Percentiles rank a stretch among this genome's conserved stretches.
These are phyloP conservation scores for Phalacrocorax brasilianus DNA, from an alignment of 2,113 vertebrate species.

Conservation along the genomic window DNA sequence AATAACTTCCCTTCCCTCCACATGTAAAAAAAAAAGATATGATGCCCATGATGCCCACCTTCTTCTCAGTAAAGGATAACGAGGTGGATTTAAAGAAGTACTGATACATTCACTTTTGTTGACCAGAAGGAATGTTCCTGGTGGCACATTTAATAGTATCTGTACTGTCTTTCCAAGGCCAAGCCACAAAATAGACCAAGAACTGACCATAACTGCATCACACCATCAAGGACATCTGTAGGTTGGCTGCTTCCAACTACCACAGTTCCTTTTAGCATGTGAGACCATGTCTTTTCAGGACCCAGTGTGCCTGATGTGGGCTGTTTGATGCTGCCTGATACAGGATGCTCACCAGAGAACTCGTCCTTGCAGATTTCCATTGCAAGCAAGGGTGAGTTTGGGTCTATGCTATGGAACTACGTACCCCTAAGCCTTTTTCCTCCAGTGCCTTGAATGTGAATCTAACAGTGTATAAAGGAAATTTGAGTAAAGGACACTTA, in stretches of 20 bases:
- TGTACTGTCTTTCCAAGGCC: background rate
- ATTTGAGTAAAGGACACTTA: background rate
- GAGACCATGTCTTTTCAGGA: background rate
- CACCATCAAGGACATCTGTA: background rate
- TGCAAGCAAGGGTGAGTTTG: background rate
- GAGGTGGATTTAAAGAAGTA: background rate
- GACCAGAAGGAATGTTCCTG: background rate
- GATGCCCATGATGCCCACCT: background rate
- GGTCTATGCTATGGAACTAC: background rate
- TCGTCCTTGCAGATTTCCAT: background rate
- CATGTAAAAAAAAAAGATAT: fast-evolving
- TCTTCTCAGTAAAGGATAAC: background rate
- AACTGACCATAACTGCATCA: background rate
- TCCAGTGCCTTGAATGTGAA: background rate
- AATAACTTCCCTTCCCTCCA: background rate
- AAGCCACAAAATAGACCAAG: background rate
- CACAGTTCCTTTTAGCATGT: background rate
- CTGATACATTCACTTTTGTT: background rate
- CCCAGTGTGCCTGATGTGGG: background rate
- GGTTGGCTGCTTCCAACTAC: background rate
- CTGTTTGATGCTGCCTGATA: background rate
- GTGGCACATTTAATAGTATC: background rate
- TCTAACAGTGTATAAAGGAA: background rate
- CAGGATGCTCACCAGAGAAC: background rate
- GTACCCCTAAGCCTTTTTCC: background rate